Base-by-base conservation (phyloP, 2,113 vertebrate species). In the Girardinichthys multiradiatus region DNA sequence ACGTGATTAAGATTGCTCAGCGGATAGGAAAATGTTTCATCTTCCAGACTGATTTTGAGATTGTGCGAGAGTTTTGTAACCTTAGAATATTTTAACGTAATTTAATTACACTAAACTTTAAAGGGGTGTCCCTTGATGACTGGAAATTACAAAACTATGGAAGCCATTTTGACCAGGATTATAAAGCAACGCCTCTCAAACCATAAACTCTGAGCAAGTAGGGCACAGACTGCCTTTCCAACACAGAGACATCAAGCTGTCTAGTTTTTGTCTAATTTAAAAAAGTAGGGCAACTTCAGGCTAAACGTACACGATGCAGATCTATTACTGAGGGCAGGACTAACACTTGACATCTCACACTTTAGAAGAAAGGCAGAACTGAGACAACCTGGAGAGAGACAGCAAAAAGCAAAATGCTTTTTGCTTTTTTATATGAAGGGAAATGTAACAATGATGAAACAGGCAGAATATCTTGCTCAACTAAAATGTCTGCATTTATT, bases 201-300 rank as follows among this genome's bases (percentile, higher is more conserved):
- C 2, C 21, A 11, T n/a, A 24, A n/a, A n/a, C n/a, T n/a, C n/a
- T n/a, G n/a, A n/a, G n/a, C n/a, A n/a, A n/a, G 2, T 27, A 63
- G 63, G 31, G 14, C 42, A 19, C 26, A 14, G 12, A n/a, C 14
- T 51, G 33, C 54, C 1, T 35, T 68, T 64, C 33, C 30, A 29
- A 51, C 24, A 37, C 26, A 37, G 15, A 72, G 54, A 26, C 24
- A 29, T 31, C 64, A 19, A 58, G 35, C 13, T 17, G 30, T 78
- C 35, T 61, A 51, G 67, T 60, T 64, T 76, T 70, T 68, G 37
- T 74, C 48, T 35, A 8, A 70, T 75, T 69, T 42, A 77, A 72
- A 45, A 54, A 79, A 57, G 62, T 45, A 48, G 67, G 42, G 11
- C 33, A 61, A 68, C 67, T 69, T 27, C 14, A 79, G 72, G 61